Evolutionary conservation across 2,113 vertebrate species (phyloP), one percentile per base, ranked within the genome.

Genomic region (Aegypius monachus): DNA sequence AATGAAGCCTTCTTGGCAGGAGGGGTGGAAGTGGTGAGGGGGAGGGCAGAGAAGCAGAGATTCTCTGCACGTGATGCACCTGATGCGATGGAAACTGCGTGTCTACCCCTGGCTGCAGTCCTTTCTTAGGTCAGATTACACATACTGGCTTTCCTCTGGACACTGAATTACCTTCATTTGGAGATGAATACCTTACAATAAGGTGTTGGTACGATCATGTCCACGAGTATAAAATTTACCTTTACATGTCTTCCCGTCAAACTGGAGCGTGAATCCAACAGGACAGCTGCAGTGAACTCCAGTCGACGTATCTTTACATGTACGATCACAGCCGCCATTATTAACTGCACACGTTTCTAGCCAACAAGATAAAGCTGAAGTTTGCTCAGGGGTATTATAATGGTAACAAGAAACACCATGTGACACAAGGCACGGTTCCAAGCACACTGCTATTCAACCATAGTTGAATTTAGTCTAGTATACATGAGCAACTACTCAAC

Each of bases 281-380:
- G 99, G 99, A 95, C 99, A 99, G 95, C 99, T 99, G 97, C 99
- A 99, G 97, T 99, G 99, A 68, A 99, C 99, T 3, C 99, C 99
- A 0, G 99, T 99, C 2, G 99, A 99, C 27, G 99, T 99, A 95
- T 99, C 99, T 92, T 99, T 99, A 85, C 99, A 99, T 15, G 99
- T 99, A 67, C 99, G 99, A 97, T 99, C 99, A 31, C 99, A 99
- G 89, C 99, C 99, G 1, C 99, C 99, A 6, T 99, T 99, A 96
- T 99, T 99, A 68, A 99, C 98, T 0, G 99, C 99, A 82, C 99
- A 99, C 0, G 99, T 99, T 97, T 99, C 99, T 99, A 98, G 91
- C 95, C 97, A 92, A 86, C 10, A 71, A 95, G 75, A 94, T 29
- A 63, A 86, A 93, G 87, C 47, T 56, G 36, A 72, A 50, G 62